Base-by-base conservation (phyloP, 2,113 vertebrate genomes). In the Chinchilla lanigera region DNA sequence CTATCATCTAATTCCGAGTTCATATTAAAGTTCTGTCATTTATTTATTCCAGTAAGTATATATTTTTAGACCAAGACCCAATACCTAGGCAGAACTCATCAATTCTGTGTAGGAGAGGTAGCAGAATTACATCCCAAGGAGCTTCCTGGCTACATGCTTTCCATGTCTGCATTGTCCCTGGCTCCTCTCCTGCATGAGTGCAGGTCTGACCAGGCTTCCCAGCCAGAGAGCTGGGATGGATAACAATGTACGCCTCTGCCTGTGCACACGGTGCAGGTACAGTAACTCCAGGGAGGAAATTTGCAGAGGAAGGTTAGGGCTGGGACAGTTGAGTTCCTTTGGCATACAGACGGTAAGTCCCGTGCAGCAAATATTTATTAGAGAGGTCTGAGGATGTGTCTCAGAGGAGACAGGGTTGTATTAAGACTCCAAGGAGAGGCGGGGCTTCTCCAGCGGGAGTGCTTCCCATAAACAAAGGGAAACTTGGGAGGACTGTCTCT, bases 11-110 rank as follows among this genome's bases (percentile, higher is more conserved):
- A 44, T 41, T 80, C 83, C 90, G 17, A 80, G 75, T 73, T 11
- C 82, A 35, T 54, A 44, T 92, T 90, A 17, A 63, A 56, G 93
- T 82, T 86, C 63, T 95, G 26, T 60, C 28, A 63, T 26, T 94
- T 75, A 82, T 60, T 75, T 75, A 82, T 60, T 75, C 11, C 14
- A 65, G 3, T 84, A 63, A 54, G 24, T 83, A 4, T 54, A 7
- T 69, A 20, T 71, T 69, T 71, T 88, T 93, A 78, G 75, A 30
- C 50, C 12, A 14, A 82, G 93, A 63, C 44, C 63, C 52, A 52
- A 2, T 17, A 44, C n/a, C 28, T 65, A 77, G 52, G 58, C 17
- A 89, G 71, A 95, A 82, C 16, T 61, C 61, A 11, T 85, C 47
- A 75, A 71, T 89, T 33, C 58, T 56, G 54, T 63, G 58, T 35